Percentiles rank a stretch among this genome's conserved stretches.
Conservation (phyloP, 2,797 vertebrate genomes). For the Rhinogobio ventralis region DNA sequence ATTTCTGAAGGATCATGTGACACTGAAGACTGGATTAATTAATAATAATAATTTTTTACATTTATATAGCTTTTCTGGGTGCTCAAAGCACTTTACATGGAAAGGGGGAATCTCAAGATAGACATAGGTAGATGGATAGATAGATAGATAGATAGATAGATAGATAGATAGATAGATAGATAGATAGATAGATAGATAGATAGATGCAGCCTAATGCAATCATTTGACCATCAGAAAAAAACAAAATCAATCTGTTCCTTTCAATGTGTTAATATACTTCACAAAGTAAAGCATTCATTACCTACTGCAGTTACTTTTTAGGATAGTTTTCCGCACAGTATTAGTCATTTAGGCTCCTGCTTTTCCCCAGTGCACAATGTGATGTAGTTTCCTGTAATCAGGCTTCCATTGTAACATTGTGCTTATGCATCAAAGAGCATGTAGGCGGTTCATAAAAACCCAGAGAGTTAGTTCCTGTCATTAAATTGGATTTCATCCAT, state of each 20-base stretch:
- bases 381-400: conserved; percentile 62
- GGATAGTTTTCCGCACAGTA: conserved; percentile 33
- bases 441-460: conserved; percentile 61
- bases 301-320: conserved; percentile 45
- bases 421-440: conserved; percentile 62
- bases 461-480: conserved; percentile 61
- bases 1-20: too few species aligned
- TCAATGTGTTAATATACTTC: conserved; percentile 14
- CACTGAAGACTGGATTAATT: too few species aligned
- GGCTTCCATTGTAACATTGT: conserved; percentile 60
- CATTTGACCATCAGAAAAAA: conserved; percentile 18
- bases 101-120: too few species aligned
- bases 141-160: neutral
- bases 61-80: too few species aligned
- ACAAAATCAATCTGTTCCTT: conserved; percentile 30
- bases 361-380: conserved; percentile 40
- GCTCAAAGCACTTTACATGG: too few species aligned
- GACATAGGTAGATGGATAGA: too few species aligned
- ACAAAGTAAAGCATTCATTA: conserved; percentile 28
- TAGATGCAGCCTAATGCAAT: conserved; percentile 16
- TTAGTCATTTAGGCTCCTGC: conserved; percentile 55
- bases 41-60: too few species aligned
- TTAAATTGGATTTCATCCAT: conserved; percentile 63
- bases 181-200: neutral
- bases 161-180: neutral